Conservation (phyloP, 1,140 invertebrate species). For the Trichonephila clavata region DNA sequence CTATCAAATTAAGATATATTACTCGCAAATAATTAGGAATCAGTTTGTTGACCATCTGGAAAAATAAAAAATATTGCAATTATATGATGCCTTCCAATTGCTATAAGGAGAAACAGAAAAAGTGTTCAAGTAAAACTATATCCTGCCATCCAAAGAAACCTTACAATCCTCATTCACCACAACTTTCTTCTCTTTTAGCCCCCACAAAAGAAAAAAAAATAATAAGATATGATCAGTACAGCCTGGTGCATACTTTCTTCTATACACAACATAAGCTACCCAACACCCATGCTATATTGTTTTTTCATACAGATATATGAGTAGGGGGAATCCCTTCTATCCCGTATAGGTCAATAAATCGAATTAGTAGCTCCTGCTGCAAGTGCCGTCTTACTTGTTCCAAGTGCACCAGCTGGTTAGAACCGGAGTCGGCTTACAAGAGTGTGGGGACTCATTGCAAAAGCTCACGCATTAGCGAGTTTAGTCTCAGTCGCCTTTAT, state of each 20-base stretch:
- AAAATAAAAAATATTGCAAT: too few species aligned
- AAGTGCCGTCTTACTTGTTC: constrained; percentile 35
- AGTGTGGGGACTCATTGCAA: neutral
- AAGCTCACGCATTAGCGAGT: constrained; percentile 59
- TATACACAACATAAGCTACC: constrained; percentile 9
- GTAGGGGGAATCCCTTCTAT: neutral
- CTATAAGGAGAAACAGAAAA: too few species aligned
- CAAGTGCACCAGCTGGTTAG: constrained; percentile 53
- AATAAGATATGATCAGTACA: neutral
- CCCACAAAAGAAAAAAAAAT: neutral
- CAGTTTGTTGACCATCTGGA: too few species aligned
- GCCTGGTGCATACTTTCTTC: constrained; percentile 15
- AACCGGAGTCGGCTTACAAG: constrained; percentile 38
- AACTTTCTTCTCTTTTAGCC: neutral
- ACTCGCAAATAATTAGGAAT: too few species aligned
- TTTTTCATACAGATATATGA: constrained; percentile 49
- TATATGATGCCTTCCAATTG: too few species aligned
- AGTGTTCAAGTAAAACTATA: too few species aligned
- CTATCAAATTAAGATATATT: too few species aligned
- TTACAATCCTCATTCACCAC: neutral
- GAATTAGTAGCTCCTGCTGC: constrained; percentile 48
- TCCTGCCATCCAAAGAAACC: neutral
- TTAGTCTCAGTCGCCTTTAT: constrained; percentile 31
- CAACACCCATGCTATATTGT: constrained; percentile 22
- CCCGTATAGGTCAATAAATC: constrained; percentile 63